Base-by-base conservation (phyloP, 2,888 invertebrate species). In the Cacoxenus indagator region DNA sequence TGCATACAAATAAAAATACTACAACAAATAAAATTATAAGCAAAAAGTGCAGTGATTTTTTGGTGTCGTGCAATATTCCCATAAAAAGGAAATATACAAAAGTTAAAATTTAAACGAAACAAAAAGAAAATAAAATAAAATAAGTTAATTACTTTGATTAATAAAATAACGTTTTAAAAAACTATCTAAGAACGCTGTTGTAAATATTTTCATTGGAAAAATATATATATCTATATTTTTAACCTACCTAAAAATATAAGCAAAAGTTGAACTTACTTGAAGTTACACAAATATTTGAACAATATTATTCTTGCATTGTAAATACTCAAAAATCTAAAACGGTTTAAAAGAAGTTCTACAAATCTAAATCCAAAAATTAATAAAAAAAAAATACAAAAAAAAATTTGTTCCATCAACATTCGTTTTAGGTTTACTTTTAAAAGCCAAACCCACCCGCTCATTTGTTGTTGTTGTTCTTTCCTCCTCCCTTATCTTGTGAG, bases 401-500 rank as follows among this genome's bases (percentile, higher is more conserved):
- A 59, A 31, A 27, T 59, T 24, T 14, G 11, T 59, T 37, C 19
- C 17, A 62, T 22, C 26, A 17, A 37, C 2, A 11, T 45, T 29
- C 11, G 45, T 62, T 62, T 61, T 37, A 37, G 19, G 37, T 61
- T 61, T 55, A n/a, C 11, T 24, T 51, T 17, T 24, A 11, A 48
- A 48, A 48, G 2, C 51, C 4, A 26, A 55, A 55, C 26, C 61
- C 26, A 24, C 31, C 61, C 61, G 61, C 45, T 62, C 61, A 75
- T 76, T 62, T 77, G 70, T 83, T 79, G 83, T 77, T 79, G 78
- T 83, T n/a, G n/a, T n/a, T n/a, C n/a, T 76, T 77, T 81, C 75
- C 72, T 78, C 75, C 72, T 77, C 76, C 77, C 83, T 75, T 75
- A 76, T 79, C 83, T 82, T 82, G 82, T 82, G 82, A 82, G 82